Evolutionary conservation across 2,888 invertebrate species (phyloP), one percentile per base, ranked within the genome.

Genomic region (Bedellia somnulentella): DNA sequence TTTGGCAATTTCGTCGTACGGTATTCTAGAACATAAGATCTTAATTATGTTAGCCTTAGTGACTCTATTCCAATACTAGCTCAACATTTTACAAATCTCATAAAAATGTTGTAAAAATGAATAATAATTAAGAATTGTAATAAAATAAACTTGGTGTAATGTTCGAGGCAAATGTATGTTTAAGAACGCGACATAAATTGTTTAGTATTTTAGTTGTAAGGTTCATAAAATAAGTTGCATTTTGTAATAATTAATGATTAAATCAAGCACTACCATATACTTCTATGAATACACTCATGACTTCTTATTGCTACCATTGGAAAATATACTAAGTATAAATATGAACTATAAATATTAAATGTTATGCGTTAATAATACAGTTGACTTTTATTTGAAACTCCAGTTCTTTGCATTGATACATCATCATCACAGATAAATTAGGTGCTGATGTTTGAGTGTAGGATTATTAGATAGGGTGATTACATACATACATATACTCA

Each of bases 281-380:
- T 71, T 67, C 54, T 67, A 70, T 64, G 66, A 61, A 62, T 67
- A 70, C 75, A 75, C 71, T 67, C 67, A 71, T 70, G 58, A 66
- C 58, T 71, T 73, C 73, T 73, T 62, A 71, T 54, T 52, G 73
- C 73, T 77, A 76, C 70, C 66, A 77, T 67, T 75, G 67, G 67
- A 76, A 70, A 76, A 76, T 78, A 77, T 63, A 68, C n/a, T n/a
- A n/a, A n/a, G n/a, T n/a, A 77, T 77, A 77, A 68, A 75, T 66
- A 73, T 76, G 63, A 76, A 75, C 67, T 77, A 78, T 77, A 73
- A 78, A 73, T 73, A 78, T 75, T 78, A 77, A 78, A 82, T 82
- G 82, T 82, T 82, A 82, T 80, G 82, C 82, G 82, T 82, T 82
- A 82, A 81, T 80, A 80, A 81, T 81, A 80, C 54, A 56, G 42